Evolutionary conservation across 2,797 vertebrate genomes (phyloP).

Genomic region (Sebastolobus altivelis): DNA sequence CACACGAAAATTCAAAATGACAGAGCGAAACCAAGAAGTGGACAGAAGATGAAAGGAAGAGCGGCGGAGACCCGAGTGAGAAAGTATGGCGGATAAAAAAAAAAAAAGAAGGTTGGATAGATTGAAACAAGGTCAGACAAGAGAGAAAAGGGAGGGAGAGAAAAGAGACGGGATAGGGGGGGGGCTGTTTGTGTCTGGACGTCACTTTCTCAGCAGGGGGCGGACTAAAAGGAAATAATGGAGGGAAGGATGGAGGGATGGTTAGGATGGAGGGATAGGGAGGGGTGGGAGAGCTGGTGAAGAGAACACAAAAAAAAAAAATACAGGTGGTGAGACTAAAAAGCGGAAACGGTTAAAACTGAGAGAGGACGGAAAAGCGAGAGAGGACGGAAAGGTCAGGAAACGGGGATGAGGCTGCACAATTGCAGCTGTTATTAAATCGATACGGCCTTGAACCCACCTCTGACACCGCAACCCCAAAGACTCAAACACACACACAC

Average conservation of each 20-base stretch:
- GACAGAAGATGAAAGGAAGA: constrained; percentile 77
- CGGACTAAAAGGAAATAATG: constrained; percentile 82
- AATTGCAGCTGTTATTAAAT: constrained; percentile 63
- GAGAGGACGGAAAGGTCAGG: constrained; percentile 43
- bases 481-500: constrained; percentile 18
- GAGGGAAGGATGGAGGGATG: constrained; percentile 65
- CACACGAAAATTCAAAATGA: constrained; percentile 75
- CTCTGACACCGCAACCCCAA: constrained; percentile 40
- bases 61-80: constrained; percentile 66
- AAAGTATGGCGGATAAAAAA: constrained; percentile 58
- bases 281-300: constrained; percentile 25
- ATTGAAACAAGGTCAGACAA: constrained; percentile 84
- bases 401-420: constrained; percentile 48
- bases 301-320: constrained; percentile 10
- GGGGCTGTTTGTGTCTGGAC: constrained; percentile 80
- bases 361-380: constrained; percentile 25
- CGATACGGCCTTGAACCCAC: constrained; percentile 59
- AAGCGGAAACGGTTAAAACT: constrained; percentile 30
- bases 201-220: constrained; percentile 78
- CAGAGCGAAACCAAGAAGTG: constrained; percentile 81
- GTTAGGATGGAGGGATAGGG: constrained; percentile 38
- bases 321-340: constrained; percentile 36
- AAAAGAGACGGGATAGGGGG: constrained; percentile 57
- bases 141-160: constrained; percentile 65
- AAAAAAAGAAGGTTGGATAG: constrained; percentile 65